These are phyloP conservation scores for Homarus gammarus DNA, from an alignment of 2,888 invertebrate genomes.

Conservation along the genomic window DNA sequence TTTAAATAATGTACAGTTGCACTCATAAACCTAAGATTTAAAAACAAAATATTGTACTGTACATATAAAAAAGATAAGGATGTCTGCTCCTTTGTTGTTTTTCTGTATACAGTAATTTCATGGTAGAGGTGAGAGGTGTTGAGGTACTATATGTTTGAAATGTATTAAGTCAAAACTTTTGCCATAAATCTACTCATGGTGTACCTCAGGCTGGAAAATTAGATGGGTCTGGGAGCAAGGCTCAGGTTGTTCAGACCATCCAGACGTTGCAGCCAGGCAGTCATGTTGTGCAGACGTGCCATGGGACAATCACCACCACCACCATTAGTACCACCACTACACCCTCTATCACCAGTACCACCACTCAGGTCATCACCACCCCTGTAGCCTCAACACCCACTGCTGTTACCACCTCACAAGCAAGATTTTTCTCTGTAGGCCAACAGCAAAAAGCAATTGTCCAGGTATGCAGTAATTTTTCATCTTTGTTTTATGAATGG, in stretches of 20 bases:
- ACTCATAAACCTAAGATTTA: no score
- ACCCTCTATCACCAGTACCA: conserved; percentile 34
- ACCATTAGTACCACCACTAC: conserved; percentile 27
- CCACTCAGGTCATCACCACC: conserved; percentile 30
- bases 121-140: no score
- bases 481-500: no score
- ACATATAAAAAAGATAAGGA: no score
- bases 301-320: conserved; percentile 29
- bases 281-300: conserved; percentile 36
- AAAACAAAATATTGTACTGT: no score
- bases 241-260: conserved; percentile 65
- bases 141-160: no score
- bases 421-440: conserved; percentile 62
- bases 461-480: conserved; percentile 28
- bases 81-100: no score
- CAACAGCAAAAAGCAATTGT: conserved; percentile 62
- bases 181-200: not conserved
- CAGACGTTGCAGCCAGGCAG: conserved; percentile 55
- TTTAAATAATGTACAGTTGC: no score
- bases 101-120: no score
- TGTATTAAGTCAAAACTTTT: not conserved
- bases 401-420: conserved; percentile 37
- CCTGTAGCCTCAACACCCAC: conserved; percentile 34
- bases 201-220: conserved; percentile 51
- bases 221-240: conserved; percentile 46